Evolutionary conservation across 2,888 invertebrate genomes (phyloP), one percentile per base, ranked within the genome.

Genomic region (Calephelis perditalis): DNA sequence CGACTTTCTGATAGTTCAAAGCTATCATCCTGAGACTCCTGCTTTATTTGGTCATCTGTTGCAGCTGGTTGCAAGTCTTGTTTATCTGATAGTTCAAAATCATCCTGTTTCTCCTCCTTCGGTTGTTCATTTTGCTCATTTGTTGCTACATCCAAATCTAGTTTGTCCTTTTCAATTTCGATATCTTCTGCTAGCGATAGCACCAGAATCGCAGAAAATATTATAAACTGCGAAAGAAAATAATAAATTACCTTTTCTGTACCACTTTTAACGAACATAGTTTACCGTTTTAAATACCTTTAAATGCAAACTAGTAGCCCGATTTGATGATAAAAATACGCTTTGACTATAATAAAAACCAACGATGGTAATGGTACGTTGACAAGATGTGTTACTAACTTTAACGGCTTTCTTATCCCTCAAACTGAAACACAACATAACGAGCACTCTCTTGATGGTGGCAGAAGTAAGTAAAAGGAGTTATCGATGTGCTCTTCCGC

Each of bases 161-260:
- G 15, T 8, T 15, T 37, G 7, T 47, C 40, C 3, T 59, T 59
- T 46, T 46, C 43, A 11, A 26, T 11, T 0, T 57, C 73, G 8
- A 74, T 66, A 59, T 78, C 80, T 65, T 79, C 79, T 58, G 82
- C 86, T 61, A 78, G 59, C 15, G 86, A 69, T 58, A 87, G 63
- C 49, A 86, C 86, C 75, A 87, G 70, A 61, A 82, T 67, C 70
- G 79, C 76, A 57, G 78, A 66, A 62, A 86, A 71, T 68, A 81
- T 65, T 61, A 72, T 76, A 54, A 85, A 63, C 89, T 89, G 82
- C 49, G 72, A 76, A 70, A 73, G 69, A 66, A 67, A 69, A 52
- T 35, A 49, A 47, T 40, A 8, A 40, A 40, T 40, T 40, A 40
- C 35, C 36, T 55, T 43, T 54, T 4, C 10, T 59, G n/a, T 56